Evolutionary conservation across 2,113 vertebrate genomes (phyloP).

Genomic region (Machaerirhynchus nigripectus): DNA sequence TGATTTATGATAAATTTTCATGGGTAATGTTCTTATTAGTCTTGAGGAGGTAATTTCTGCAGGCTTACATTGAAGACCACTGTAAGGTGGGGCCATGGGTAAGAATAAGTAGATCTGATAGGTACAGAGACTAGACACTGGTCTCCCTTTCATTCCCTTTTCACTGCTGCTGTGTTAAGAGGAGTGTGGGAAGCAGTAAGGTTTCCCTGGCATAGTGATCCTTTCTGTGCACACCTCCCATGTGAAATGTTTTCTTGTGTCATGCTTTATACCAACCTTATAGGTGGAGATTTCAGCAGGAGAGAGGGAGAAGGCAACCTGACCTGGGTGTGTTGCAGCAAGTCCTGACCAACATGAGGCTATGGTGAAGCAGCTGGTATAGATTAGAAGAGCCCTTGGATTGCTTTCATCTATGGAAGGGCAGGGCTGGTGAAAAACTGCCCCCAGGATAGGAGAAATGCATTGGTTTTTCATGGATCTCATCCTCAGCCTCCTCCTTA

Average conservation of each 20-base stretch:
- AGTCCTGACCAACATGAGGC: not conserved
- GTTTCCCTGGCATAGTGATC: not conserved
- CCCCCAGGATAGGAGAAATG: constrained; percentile 33
- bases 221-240: not conserved
- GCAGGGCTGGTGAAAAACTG: constrained; percentile 25
- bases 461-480: constrained; percentile 2
- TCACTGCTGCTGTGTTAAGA: not conserved
- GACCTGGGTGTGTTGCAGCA: not conserved
- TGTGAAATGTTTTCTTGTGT: not conserved
- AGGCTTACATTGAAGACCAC: not conserved
- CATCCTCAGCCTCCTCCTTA: constrained; percentile 32
- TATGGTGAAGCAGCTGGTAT: constrained; percentile 27
- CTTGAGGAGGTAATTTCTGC: not conserved
- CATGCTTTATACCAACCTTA: accelerated
- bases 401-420: constrained; percentile 50
- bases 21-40: not conserved
- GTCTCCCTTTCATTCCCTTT: not conserved
- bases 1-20: not conserved
- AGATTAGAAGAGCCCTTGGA: constrained; percentile 2
- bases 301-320: not conserved
- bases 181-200: not conserved
- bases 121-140: not conserved
- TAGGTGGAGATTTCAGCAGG: accelerated
- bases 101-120: not conserved
- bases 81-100: not conserved